phyloP scores from a whole-genome alignment of 2,113 vertebrate genomes.

The Apodemus speciosus region DNA sequence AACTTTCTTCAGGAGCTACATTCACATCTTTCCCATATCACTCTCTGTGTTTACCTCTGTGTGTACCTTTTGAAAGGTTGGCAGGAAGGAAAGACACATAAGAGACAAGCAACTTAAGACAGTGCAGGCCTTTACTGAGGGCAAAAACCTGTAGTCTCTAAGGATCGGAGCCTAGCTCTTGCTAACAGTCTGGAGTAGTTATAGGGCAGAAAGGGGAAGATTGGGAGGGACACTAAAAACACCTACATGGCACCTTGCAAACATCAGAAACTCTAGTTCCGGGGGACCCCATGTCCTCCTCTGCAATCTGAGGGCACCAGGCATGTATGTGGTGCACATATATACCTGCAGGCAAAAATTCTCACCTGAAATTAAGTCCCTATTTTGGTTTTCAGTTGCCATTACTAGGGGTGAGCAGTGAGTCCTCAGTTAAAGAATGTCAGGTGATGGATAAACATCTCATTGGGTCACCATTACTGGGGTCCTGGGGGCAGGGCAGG shows the following conservation, averaged over 20 bases:
- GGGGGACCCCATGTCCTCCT: neutral
- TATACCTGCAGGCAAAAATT: neutral
- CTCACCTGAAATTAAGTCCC: neutral
- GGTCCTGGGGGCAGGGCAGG: neutral
- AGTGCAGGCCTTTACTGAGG: neutral
- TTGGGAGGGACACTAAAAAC: neutral
- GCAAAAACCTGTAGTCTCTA: neutral
- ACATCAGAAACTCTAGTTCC: neutral
- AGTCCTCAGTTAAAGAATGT: neutral
- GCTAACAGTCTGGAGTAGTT: neutral
- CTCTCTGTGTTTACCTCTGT: neutral
- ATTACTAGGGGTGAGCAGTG: neutral
- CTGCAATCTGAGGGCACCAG: neutral
- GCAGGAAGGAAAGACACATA: neutral
- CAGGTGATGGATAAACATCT: neutral
- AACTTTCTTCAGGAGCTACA: neutral
- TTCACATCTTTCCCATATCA: neutral
- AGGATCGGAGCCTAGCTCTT: neutral
- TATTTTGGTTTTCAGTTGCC: neutral
- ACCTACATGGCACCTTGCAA: neutral
- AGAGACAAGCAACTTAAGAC: neutral
- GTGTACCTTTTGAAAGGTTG: neutral
- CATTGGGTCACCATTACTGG: neutral
- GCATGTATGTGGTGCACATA: neutral
- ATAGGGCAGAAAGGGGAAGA: neutral